phyloP scores from a whole-genome alignment of 1,140 invertebrate species.

The Hycleus cichorii region DNA sequence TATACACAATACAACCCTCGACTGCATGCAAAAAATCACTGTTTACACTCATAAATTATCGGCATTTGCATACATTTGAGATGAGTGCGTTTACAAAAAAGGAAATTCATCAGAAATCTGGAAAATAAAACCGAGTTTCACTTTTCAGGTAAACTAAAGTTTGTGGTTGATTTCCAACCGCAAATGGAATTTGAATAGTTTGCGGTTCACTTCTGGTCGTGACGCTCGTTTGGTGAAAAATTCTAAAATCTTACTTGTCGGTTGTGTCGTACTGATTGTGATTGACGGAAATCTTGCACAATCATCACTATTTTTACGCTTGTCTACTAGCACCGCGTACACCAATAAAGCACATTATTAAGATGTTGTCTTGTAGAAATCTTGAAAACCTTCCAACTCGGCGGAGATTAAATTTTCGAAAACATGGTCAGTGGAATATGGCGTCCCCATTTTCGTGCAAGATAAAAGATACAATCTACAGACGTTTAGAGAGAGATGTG shows the following conservation, averaged over 20 bases:
- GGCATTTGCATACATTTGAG: neutral
- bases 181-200: constrained; percentile 18
- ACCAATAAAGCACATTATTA: constrained; percentile 21
- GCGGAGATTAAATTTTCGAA: constrained; percentile 28
- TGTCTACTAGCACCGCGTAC: neutral
- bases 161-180: constrained; percentile 31
- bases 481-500: neutral
- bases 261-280: constrained; percentile 1
- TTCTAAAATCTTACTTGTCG: constrained; percentile 17
- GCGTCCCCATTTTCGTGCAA: constrained; percentile 5
- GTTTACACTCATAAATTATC: constrained; percentile 26
- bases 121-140: constrained; percentile 28
- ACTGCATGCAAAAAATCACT: constrained; percentile 10
- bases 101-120: constrained; percentile 12
- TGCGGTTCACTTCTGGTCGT: constrained; percentile 3
- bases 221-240: neutral
- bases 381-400: constrained; percentile 22
- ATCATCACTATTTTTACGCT: constrained; percentile 9
- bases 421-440: constrained; percentile 21
- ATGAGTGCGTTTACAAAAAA: neutral
- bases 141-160: constrained; percentile 32
- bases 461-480: constrained; percentile 12
- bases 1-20: too few species aligned
- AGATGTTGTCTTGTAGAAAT: constrained; percentile 20
- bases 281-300: constrained; percentile 2